phyloP scores from a whole-genome alignment of 1,140 invertebrate species.

The Listronotus oregonensis region DNA sequence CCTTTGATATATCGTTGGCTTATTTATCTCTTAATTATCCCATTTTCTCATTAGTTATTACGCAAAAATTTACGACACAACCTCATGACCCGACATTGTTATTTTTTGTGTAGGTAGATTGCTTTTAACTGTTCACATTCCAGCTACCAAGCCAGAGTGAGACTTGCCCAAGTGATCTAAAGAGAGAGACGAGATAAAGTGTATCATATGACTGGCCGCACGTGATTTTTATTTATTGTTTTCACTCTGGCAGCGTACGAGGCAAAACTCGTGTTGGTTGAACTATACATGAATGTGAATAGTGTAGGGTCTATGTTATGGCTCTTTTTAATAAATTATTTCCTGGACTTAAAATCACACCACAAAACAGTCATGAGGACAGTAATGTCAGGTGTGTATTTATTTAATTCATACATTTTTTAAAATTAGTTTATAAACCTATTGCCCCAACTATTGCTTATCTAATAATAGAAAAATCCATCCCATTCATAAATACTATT shows the following conservation, averaged over 20 bases:
- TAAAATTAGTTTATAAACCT: not conserved
- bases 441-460: too few species aligned
- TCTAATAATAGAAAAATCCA: too few species aligned
- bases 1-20: not conserved
- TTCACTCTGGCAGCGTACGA: conserved; percentile 53
- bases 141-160: conserved; percentile 2
- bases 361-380: conserved; percentile 42
- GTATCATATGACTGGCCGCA: conserved; percentile 63
- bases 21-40: not conserved
- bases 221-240: conserved; percentile 61
- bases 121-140: too few species aligned
- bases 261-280: conserved; percentile 44
- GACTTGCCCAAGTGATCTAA: conserved; percentile 12
- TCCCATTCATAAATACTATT: too few species aligned
- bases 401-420: not conserved
- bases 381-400: conserved; percentile 38
- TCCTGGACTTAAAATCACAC: conserved; percentile 49
- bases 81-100: conserved; percentile 17
- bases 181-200: conserved; percentile 24
- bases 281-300: conserved; percentile 48
- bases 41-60: conserved; percentile 1
- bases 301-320: conserved; percentile 56
- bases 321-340: conserved; percentile 60
- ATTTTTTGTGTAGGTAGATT: conserved; percentile 20
- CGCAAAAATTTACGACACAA: conserved; percentile 15